Percentiles rank a stretch among this genome's conserved stretches.
Evolutionary conservation across 2,797 vertebrate species (phyloP).

Genomic region (Vipera ursinii): DNA sequence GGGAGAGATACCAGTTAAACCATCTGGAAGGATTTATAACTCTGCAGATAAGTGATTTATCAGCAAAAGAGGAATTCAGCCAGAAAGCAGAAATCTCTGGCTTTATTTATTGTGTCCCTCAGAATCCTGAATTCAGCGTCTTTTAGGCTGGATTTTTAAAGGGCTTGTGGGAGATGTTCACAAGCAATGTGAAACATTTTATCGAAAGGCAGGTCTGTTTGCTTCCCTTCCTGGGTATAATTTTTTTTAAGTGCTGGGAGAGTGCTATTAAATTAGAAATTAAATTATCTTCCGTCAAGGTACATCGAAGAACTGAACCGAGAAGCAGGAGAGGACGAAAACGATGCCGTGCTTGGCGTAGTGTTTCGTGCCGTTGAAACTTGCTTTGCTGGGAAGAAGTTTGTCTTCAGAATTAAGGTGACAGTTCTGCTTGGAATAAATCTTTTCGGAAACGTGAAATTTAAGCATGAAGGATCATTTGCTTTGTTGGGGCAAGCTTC

Average conservation of each 20-base stretch:
- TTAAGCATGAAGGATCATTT: not conserved
- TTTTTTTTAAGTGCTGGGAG: not conserved
- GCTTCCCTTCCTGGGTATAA: not conserved
- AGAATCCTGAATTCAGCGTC: not conserved
- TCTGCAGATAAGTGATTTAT: not conserved
- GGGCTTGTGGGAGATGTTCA: not conserved
- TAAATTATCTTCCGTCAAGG: conserved; percentile 52
- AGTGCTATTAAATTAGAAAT: not conserved
- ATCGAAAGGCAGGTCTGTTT: not conserved
- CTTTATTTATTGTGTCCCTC: not conserved
- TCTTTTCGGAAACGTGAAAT: not conserved
- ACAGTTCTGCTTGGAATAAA: conserved; percentile 32
- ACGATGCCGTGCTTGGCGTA: conserved; percentile 57
- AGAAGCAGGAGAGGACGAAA: conserved; percentile 54
- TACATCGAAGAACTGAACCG: conserved; percentile 68
- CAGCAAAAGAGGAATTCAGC: not conserved
- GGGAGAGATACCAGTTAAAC: not conserved
- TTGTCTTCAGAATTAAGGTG: conserved; percentile 93
- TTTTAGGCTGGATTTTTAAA: not conserved
- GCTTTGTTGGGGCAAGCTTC: not conserved
- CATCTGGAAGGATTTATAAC: not conserved
- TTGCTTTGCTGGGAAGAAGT: conserved; percentile 87
- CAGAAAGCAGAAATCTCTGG: not conserved
- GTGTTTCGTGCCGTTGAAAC: conserved; percentile 82
- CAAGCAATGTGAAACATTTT: not conserved